Percentiles rank a stretch among this genome's conserved stretches.
phyloP scores from a whole-genome alignment of 2,797 vertebrate species.

The Hapalemur alaotrensis region DNA sequence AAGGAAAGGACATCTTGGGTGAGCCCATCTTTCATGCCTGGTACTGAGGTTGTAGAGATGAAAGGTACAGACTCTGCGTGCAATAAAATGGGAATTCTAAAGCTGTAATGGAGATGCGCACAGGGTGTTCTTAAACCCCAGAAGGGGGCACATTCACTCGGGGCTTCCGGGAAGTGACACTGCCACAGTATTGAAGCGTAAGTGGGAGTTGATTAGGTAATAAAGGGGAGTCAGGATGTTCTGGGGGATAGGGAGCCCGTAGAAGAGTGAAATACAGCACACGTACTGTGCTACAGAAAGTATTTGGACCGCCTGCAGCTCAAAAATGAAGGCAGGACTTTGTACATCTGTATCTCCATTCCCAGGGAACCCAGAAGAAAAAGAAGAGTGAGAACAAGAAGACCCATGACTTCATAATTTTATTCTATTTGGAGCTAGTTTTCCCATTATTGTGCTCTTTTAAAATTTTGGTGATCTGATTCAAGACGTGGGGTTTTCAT shows the following conservation, averaged over 20 bases:
- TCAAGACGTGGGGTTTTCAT: not conserved
- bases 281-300: not conserved
- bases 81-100: not conserved
- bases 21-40: not conserved
- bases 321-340: not conserved
- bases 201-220: not conserved
- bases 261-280: not conserved
- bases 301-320: not conserved
- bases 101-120: not conserved
- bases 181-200: not conserved
- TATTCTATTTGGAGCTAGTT: not conserved
- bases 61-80: not conserved
- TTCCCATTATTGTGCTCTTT: not conserved
- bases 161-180: not conserved
- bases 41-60: not conserved
- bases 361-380: not conserved
- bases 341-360: not conserved
- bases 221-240: not conserved
- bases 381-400: not conserved
- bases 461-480: not conserved
- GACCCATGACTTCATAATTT: not conserved
- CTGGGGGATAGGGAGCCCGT: not conserved
- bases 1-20: not conserved
- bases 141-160: not conserved
- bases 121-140: not conserved